These are phyloP conservation scores for Misgurnus mizolepis DNA, from an alignment of 2,113 vertebrate species.

Conservation along the genomic window DNA sequence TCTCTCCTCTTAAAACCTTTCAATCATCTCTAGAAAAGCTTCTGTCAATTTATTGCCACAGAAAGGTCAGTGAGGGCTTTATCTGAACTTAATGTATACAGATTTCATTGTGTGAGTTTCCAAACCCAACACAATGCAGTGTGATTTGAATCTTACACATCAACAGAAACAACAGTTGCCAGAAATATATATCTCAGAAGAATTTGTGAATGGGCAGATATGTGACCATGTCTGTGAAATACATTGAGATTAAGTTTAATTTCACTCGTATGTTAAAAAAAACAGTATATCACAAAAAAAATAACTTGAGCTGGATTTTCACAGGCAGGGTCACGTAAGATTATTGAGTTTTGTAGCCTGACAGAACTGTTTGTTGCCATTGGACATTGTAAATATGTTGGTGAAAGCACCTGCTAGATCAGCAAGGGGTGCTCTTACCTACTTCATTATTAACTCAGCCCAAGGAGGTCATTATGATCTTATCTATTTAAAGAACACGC, in stretches of 20 bases:
- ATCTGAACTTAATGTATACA: neutral
- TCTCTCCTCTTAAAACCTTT: neutral
- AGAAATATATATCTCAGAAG: neutral
- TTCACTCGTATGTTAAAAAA: too few species aligned
- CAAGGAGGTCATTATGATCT: conserved; percentile 21
- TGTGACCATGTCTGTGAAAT: neutral
- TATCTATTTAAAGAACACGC: conserved; percentile 14
- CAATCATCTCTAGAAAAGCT: neutral
- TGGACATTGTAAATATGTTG: neutral
- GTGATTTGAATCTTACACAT: neutral
- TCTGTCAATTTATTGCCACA: neutral
- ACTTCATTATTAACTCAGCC: conserved; percentile 32
- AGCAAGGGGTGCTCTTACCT: neutral
- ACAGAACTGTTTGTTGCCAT: neutral
- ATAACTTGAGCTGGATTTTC: too few species aligned
- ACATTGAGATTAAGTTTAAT: too few species aligned
- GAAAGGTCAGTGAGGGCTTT: conserved; percentile 1
- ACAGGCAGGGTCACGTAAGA: too few species aligned
- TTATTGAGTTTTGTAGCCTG: too few species aligned
- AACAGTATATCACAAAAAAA: too few species aligned
- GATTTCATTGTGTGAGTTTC: conserved; percentile 5
- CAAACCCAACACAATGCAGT: neutral
- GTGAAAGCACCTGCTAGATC: neutral
- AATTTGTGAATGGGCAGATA: neutral
- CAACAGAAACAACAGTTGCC: neutral